Evolutionary conservation across 2,797 vertebrate species (phyloP).

Genomic region (Arnoldichthys spilopterus): DNA sequence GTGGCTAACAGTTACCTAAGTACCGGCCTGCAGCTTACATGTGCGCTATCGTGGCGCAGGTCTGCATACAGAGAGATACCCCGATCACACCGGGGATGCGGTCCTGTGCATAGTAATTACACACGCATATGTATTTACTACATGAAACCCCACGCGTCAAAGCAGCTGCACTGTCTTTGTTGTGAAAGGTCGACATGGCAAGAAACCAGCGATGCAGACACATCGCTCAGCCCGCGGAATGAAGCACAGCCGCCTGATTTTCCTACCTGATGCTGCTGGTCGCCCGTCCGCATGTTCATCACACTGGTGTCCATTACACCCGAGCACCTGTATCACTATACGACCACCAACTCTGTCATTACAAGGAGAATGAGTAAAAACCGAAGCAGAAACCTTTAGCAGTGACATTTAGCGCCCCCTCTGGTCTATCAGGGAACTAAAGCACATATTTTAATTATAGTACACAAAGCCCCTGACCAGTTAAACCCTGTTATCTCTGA

Average conservation of each 20-base stretch:
- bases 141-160: too few species aligned
- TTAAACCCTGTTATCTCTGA: too few species aligned
- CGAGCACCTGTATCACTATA: background rate
- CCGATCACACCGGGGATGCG: too few species aligned
- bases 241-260: background rate
- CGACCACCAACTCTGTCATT: background rate
- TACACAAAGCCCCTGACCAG: too few species aligned
- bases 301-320: conserved; percentile 14
- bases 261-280: conserved; percentile 46
- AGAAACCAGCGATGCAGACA: background rate
- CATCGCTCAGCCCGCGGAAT: too few species aligned
- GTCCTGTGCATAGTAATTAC: too few species aligned
- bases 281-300: conserved; percentile 2
- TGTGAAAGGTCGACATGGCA: conserved; percentile 21
- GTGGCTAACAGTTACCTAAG: too few species aligned
- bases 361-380: background rate
- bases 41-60: too few species aligned
- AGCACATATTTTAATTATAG: background rate
- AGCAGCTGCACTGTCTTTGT: conserved; percentile 18
- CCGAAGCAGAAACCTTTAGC: background rate
- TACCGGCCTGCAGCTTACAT: too few species aligned
- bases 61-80: too few species aligned
- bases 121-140: too few species aligned
- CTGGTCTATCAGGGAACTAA: background rate
- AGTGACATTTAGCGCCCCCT: background rate